Evolutionary conservation across 1,140 invertebrate species (phyloP).

Genomic region (Holotrichia oblita): DNA sequence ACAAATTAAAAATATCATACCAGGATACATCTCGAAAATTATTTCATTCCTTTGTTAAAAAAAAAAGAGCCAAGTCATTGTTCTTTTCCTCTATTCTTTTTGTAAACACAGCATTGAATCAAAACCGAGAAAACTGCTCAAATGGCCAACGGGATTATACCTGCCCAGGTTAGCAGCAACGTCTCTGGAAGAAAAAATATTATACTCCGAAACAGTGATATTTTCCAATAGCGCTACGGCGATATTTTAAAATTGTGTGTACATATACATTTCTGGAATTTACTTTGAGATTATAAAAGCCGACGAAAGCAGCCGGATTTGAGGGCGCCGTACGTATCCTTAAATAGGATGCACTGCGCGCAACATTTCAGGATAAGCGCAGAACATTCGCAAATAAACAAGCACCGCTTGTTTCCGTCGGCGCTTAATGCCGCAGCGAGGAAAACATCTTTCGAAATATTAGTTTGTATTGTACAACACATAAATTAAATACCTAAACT

Average conservation of each 20-base stretch:
- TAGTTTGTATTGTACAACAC: too few relatives aligned
- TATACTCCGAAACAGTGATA: not conserved
- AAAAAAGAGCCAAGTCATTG: not conserved
- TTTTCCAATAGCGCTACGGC: not conserved
- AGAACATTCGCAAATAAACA: not conserved
- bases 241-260: conserved; percentile 12
- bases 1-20: too few relatives aligned
- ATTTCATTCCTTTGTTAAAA: conserved; percentile 1
- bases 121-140: not conserved
- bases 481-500: too few relatives aligned
- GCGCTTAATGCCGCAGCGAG: too few relatives aligned
- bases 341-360: not conserved
- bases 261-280: not conserved
- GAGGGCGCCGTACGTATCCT: not conserved
- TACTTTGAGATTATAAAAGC: conserved; percentile 17
- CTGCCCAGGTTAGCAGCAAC: not conserved
- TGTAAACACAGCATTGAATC: conserved; percentile 6
- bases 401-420: not conserved
- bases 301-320: not conserved
- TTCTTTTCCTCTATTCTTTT: not conserved
- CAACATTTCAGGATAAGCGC: conserved; percentile 2
- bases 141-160: not conserved
- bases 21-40: not conserved
- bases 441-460: too few relatives aligned
- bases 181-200: conserved; percentile 7